phyloP scores from a whole-genome alignment of 2,888 invertebrate species.

The Liposcelis brunnea region DNA sequence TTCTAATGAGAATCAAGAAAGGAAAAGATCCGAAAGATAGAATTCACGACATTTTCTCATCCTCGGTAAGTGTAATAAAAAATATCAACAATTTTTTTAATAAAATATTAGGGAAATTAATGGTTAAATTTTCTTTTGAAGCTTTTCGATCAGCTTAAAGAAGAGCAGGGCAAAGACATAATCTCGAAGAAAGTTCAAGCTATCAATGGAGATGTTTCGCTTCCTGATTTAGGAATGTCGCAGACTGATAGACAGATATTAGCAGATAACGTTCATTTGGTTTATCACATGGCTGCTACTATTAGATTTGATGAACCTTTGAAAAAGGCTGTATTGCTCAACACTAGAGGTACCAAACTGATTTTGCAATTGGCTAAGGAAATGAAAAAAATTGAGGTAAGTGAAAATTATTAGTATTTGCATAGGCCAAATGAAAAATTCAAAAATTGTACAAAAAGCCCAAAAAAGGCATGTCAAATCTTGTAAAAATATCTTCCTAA shows the following conservation, averaged over 20 bases:
- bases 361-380: conserved; percentile 65
- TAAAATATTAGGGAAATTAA: conserved; percentile 9
- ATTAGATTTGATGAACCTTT: conserved; percentile 77
- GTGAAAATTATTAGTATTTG: conserved; percentile 13
- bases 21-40: conserved; percentile 62
- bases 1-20: conserved; percentile 70
- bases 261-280: conserved; percentile 51
- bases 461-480: too few relatives aligned
- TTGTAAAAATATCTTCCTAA: neutral
- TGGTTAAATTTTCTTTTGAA: conserved; percentile 26
- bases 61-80: conserved; percentile 43
- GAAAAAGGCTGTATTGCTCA: conserved; percentile 75
- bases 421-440: neutral
- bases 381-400: conserved; percentile 54
- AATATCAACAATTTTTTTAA: neutral
- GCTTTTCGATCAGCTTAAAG: conserved; percentile 59
- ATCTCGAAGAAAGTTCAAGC: conserved; percentile 49
- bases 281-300: conserved; percentile 67
- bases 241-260: conserved; percentile 43
- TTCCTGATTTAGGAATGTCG: conserved; percentile 50
- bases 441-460: too few relatives aligned
- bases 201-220: conserved; percentile 53
- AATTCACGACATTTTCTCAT: conserved; percentile 61
- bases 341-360: conserved; percentile 78
- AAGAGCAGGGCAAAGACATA: conserved; percentile 40